A percentile compares a stretch with the other conserved stretches of the same genome.
Conservation (phyloP, 2,888 invertebrate genomes). For the Pandemis corylana region DNA sequence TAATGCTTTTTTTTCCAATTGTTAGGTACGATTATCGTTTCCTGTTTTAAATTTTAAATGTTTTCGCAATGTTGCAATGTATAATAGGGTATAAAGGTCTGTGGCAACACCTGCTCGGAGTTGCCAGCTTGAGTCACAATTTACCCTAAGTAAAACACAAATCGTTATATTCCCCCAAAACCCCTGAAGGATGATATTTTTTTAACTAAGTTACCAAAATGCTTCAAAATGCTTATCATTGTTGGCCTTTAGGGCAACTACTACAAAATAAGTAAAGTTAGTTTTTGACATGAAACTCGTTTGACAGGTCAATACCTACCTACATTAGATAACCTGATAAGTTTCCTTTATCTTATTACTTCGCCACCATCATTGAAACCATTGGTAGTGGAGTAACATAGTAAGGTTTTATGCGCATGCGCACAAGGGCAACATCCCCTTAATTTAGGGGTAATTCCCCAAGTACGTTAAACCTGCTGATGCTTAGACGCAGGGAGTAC, state of each 20-base stretch:
- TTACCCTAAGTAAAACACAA: neutral
- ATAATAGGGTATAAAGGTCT: conserved; percentile 20
- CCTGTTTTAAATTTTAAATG: neutral
- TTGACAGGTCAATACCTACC: too few relatives aligned
- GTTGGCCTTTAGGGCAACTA: too few relatives aligned
- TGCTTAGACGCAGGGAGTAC: neutral
- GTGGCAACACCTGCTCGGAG: conserved; percentile 22
- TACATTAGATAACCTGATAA: too few relatives aligned
- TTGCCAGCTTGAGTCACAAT: neutral
- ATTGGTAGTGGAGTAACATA: too few relatives aligned
- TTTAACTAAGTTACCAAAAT: too few relatives aligned
- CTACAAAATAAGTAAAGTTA: too few relatives aligned
- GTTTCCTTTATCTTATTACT: too few relatives aligned
- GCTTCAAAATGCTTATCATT: too few relatives aligned
- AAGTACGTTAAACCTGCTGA: neutral
- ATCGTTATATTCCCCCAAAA: neutral
- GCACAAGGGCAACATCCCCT: neutral
- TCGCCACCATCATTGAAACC: too few relatives aligned
- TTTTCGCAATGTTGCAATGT: conserved; percentile 1
- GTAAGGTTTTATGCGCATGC: too few relatives aligned
- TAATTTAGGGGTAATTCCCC: neutral
- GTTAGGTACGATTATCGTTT: neutral
- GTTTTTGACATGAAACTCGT: too few relatives aligned
- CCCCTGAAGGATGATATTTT: neutral
- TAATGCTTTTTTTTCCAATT: neutral